A percentile compares a stretch with the other conserved stretches of the same genome.
These are phyloP conservation scores for Tenthredo distinguenda DNA, from an alignment of 2,888 invertebrate species.

Conservation along the genomic window DNA sequence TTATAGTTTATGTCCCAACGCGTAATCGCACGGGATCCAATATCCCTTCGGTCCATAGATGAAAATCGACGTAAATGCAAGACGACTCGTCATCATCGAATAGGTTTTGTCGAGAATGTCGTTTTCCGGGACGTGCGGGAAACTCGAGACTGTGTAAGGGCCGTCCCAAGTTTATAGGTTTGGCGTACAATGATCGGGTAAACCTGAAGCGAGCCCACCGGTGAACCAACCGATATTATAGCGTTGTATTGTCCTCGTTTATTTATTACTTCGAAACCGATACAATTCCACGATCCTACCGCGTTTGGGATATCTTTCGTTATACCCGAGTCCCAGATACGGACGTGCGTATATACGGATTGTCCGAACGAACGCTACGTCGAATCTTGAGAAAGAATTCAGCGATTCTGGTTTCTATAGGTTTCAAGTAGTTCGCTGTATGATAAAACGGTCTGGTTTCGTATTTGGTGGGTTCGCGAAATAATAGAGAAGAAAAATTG, in stretches of 20 bases:
- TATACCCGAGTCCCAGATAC: not conserved
- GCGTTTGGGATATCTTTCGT: slow-evolving; percentile 7
- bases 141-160: slow-evolving; percentile 24
- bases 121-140: slow-evolving; percentile 7
- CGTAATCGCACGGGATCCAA: slow-evolving; percentile 40
- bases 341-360: slow-evolving; percentile 1
- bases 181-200: slow-evolving; percentile 31
- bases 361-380: not conserved
- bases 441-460: not conserved
- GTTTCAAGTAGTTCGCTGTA: not conserved
- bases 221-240: slow-evolving; percentile 44
- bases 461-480: not conserved
- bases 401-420: not conserved
- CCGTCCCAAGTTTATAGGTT: slow-evolving; percentile 40
- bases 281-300: slow-evolving; percentile 58
- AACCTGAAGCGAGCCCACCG: slow-evolving; percentile 33
- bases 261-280: slow-evolving; percentile 63
- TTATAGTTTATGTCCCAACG: slow-evolving; percentile 16
- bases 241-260: slow-evolving; percentile 64
- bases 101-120: slow-evolving; percentile 22
- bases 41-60: slow-evolving; percentile 24
- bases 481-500: not conserved
- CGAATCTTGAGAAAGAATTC: slow-evolving; percentile 1
- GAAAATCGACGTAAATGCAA: slow-evolving; percentile 42
- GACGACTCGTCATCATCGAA: slow-evolving; percentile 46